Conservation (phyloP, 1,140 invertebrate genomes). For the Oppia nitens region DNA sequence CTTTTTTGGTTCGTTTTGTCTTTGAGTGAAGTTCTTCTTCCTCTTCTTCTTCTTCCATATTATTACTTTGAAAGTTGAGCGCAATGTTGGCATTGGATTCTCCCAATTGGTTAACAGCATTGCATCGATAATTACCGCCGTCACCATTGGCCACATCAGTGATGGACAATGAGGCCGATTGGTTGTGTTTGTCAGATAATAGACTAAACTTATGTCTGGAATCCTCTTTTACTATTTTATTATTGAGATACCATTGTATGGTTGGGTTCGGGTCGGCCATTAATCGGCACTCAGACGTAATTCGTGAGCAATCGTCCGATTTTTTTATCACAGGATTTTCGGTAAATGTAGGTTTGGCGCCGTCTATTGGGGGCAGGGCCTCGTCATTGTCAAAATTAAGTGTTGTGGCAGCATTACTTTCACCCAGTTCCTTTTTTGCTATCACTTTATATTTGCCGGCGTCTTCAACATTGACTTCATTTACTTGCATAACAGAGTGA, state of each 20-base stretch:
- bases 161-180: slow-evolving; percentile 68
- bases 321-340: slow-evolving; percentile 88
- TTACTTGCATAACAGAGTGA: slow-evolving; percentile 70
- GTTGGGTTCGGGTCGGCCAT: slow-evolving; percentile 82
- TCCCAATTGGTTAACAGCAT: slow-evolving; percentile 92
- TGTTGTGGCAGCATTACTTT: slow-evolving; percentile 87
- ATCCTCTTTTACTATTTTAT: slow-evolving; percentile 9
- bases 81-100: slow-evolving; percentile 99
- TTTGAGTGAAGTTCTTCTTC: slow-evolving; percentile 14
- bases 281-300: slow-evolving; percentile 85
- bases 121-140: slow-evolving; percentile 95
- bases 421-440: slow-evolving; percentile 86
- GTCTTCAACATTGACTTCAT: slow-evolving; percentile 86
- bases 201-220: slow-evolving; percentile 15
- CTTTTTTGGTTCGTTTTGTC: slow-evolving; percentile 40
- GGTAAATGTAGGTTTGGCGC: slow-evolving; percentile 84
- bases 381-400: slow-evolving; percentile 64
- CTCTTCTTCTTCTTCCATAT: slow-evolving; percentile 18
- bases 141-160: slow-evolving; percentile 62
- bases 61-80: slow-evolving; percentile 93
- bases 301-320: slow-evolving; percentile 74
- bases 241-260: slow-evolving; percentile 56
- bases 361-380: slow-evolving; percentile 35
- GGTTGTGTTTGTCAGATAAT: slow-evolving; percentile 33
- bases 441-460: slow-evolving; percentile 92